Evolutionary conservation across 2,888 invertebrate genomes (phyloP).

Genomic region (Folsomia candida): DNA sequence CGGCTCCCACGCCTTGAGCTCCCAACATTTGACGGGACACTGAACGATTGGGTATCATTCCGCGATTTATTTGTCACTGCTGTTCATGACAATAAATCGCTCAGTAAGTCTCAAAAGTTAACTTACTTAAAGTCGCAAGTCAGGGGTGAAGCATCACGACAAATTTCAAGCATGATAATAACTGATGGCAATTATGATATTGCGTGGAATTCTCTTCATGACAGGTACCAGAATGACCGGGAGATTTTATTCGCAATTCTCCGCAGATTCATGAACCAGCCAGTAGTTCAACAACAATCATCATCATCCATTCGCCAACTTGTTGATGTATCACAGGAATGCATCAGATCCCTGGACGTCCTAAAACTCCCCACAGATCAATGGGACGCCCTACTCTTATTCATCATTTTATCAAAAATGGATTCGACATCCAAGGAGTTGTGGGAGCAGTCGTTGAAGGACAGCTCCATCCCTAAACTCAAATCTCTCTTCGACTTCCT

Average conservation of each 20-base stretch:
- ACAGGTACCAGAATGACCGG: slow-evolving; percentile 29
- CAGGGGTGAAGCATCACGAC: slow-evolving; percentile 28
- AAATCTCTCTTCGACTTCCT: slow-evolving; percentile 14
- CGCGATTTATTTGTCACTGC: slow-evolving; percentile 25
- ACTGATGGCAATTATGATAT: slow-evolving; percentile 31
- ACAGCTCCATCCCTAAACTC: slow-evolving; percentile 13
- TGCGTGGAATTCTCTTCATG: slow-evolving; percentile 23
- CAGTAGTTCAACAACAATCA: neutral
- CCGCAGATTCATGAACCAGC: slow-evolving; percentile 11
- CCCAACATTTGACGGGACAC: too few species aligned
- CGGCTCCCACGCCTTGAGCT: slow-evolving; percentile 18
- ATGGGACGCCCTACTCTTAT: slow-evolving; percentile 20
- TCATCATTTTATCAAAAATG: slow-evolving; percentile 13
- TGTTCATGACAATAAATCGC: slow-evolving; percentile 12
- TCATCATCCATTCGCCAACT: slow-evolving; percentile 17
- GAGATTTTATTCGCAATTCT: slow-evolving; percentile 23
- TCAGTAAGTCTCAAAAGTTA: slow-evolving; percentile 23
- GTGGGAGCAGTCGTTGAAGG: slow-evolving; percentile 21
- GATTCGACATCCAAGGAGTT: slow-evolving; percentile 18
- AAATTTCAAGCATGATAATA: slow-evolving; percentile 10
- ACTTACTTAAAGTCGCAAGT: slow-evolving; percentile 25
- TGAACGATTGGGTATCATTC: too few species aligned
- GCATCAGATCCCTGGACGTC: slow-evolving; percentile 16
- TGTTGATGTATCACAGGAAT: slow-evolving; percentile 22
- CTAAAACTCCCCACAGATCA: slow-evolving; percentile 5